phyloP scores from a whole-genome alignment of 2,113 vertebrate species.

The Motacilla alba region DNA sequence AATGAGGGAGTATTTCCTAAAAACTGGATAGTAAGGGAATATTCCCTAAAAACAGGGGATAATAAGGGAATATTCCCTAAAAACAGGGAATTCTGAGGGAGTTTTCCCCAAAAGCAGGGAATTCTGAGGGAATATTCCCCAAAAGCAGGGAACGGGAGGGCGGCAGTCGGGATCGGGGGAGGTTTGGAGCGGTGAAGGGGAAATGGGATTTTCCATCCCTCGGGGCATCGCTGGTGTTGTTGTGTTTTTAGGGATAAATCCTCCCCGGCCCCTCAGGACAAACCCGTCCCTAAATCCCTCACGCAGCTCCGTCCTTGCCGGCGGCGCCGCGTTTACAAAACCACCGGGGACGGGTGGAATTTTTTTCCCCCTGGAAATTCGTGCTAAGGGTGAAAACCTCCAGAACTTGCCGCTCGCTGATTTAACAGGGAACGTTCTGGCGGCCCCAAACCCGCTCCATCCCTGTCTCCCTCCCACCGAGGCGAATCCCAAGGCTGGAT shows the following conservation, averaged over 20 bases:
- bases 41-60: fast-evolving
- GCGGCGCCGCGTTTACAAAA: neutral
- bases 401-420: fast-evolving
- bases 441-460: fast-evolving
- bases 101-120: neutral
- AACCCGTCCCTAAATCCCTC: neutral
- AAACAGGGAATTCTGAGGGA: neutral
- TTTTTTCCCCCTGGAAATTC: neutral
- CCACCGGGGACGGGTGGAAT: fast-evolving
- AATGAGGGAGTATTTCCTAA: neutral
- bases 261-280: neutral
- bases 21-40: fast-evolving
- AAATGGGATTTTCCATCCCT: neutral
- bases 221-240: neutral
- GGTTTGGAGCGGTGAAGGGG: neutral
- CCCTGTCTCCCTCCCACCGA: neutral
- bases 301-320: fast-evolving
- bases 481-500: neutral
- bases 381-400: fast-evolving
- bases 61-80: fast-evolving
- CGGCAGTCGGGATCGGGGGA: fast-evolving
- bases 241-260: neutral
- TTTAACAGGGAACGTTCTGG: fast-evolving
- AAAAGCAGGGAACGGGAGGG: fast-evolving
- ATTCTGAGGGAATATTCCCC: neutral